Percentiles rank a stretch among this genome's conserved stretches.
Evolutionary conservation across 2,888 invertebrate genomes (phyloP).

Genomic region (Rotaria magnacalcarata): DNA sequence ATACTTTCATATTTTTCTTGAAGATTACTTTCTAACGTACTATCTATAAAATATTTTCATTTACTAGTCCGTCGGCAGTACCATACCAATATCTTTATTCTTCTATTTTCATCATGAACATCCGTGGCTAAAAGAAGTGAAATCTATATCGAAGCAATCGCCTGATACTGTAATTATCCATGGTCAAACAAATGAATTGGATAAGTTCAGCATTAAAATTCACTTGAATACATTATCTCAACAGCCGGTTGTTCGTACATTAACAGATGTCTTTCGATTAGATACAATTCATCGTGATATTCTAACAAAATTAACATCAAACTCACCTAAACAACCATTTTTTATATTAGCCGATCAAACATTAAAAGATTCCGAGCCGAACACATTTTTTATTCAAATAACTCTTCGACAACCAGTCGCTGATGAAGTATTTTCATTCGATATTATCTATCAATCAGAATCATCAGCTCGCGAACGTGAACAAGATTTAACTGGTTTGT

Average conservation of each 20-base stretch:
- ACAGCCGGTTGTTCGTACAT: not conserved
- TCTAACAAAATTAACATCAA: not conserved
- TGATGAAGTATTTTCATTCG: slow-evolving; percentile 73
- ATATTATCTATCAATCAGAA: slow-evolving; percentile 74
- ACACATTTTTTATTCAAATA: slow-evolving; percentile 61
- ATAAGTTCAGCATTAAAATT: slow-evolving; percentile 69
- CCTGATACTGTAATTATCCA: slow-evolving; percentile 63
- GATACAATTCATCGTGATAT: slow-evolving; percentile 15
- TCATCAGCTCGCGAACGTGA: slow-evolving; percentile 62
- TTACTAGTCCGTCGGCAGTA: slow-evolving; percentile 48
- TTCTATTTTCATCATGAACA: slow-evolving; percentile 69
- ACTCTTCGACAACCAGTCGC: slow-evolving; percentile 63
- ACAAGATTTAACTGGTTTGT: slow-evolving; percentile 49
- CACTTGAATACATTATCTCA: not conserved
- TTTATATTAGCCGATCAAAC: not conserved
- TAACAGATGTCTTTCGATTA: slow-evolving; percentile 52
- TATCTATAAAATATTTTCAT: not conserved
- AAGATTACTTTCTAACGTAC: not conserved
- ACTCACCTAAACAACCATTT: slow-evolving; percentile 48
- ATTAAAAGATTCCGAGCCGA: slow-evolving; percentile 52
- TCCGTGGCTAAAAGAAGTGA: slow-evolving; percentile 64
- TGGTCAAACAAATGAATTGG: slow-evolving; percentile 74
- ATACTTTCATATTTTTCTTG: too few species aligned
- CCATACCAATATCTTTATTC: slow-evolving; percentile 66
- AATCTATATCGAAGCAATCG: slow-evolving; percentile 50